A percentile compares a stretch with the other conserved stretches of the same genome.
phyloP scores from a whole-genome alignment of 2,797 vertebrate genomes.

The Microchirus variegatus region DNA sequence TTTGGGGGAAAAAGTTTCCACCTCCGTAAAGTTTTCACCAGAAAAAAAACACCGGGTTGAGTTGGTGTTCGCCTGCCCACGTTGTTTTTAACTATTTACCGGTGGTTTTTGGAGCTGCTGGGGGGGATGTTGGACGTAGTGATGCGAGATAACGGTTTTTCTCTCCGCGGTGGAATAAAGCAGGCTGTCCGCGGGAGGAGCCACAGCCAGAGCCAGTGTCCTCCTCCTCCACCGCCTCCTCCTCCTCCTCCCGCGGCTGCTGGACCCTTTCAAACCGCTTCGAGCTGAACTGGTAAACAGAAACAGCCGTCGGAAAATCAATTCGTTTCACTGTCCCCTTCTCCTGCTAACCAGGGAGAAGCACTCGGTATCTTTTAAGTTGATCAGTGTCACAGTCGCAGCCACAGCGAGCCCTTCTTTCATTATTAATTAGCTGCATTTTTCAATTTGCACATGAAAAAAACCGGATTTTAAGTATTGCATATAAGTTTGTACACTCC shows the following conservation, averaged over 20 bases:
- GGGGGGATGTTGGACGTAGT: slow-evolving; percentile 45
- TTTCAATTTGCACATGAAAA: too few relatives aligned
- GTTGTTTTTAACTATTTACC: slow-evolving; percentile 47
- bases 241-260: slow-evolving; percentile 3
- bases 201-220: slow-evolving; percentile 35
- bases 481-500: too few relatives aligned
- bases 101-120: not conserved
- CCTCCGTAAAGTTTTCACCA: slow-evolving; percentile 25
- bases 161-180: slow-evolving; percentile 53
- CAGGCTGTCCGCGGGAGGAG: slow-evolving; percentile 72
- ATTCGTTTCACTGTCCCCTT: not conserved
- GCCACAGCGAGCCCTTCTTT: slow-evolving; percentile 6
- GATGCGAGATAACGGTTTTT: slow-evolving; percentile 77
- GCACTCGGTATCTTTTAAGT: rapidly evolving
- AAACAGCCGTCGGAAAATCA: slow-evolving; percentile 26
- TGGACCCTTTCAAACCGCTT: slow-evolving; percentile 21
- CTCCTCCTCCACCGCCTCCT: slow-evolving; percentile 10
- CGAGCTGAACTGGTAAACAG: slow-evolving; percentile 21
- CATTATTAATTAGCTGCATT: too few relatives aligned
- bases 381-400: not conserved
- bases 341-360: not conserved
- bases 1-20: slow-evolving; percentile 57
- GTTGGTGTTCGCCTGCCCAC: not conserved
- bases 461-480: too few relatives aligned
- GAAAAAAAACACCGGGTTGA: slow-evolving; percentile 2